Conservation (phyloP, 2,113 vertebrate species). For the Megalops atlanticus region DNA sequence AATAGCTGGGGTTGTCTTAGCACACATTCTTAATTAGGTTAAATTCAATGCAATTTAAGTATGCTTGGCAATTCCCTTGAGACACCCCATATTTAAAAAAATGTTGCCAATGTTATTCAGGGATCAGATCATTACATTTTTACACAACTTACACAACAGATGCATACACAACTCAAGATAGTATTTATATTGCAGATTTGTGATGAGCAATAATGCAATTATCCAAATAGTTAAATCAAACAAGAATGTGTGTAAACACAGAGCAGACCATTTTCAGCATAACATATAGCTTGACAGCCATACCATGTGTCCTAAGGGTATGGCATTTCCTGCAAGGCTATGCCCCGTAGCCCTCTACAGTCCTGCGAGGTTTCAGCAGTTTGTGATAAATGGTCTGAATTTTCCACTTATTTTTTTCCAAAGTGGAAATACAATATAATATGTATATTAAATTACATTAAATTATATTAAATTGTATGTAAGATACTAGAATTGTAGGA, state of each 20-base stretch:
- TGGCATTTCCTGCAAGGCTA: too few relatives aligned
- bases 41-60: background rate
- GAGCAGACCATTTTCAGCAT: too few relatives aligned
- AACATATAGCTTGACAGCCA: too few relatives aligned
- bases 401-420: too few relatives aligned
- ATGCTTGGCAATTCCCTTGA: background rate
- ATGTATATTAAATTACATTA: too few relatives aligned
- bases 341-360: too few relatives aligned
- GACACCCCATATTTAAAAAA: background rate
- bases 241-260: background rate
- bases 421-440: too few relatives aligned
- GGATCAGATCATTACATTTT: background rate
- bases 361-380: too few relatives aligned
- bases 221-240: background rate
- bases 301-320: too few relatives aligned
- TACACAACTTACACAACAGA: background rate
- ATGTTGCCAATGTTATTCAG: background rate
- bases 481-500: too few relatives aligned
- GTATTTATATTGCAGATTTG: background rate
- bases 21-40: background rate
- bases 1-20: background rate
- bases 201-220: background rate
- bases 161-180: background rate
- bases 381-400: too few relatives aligned
- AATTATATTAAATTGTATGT: too few relatives aligned